phyloP scores from a whole-genome alignment of 2,888 invertebrate genomes.

The Troides aeacus region DNA sequence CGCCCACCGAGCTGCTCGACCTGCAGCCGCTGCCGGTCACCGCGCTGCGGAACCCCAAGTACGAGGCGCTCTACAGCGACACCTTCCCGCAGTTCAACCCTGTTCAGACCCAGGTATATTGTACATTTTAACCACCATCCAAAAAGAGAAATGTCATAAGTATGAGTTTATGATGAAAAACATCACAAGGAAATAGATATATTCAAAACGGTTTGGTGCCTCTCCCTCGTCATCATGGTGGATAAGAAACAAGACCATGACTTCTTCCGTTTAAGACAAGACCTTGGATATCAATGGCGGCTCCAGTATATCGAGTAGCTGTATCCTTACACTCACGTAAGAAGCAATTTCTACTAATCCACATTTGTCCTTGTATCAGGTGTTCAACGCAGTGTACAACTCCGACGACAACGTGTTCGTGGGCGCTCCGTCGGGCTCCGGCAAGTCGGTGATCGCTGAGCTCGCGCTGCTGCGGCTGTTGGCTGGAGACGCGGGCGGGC shows the following conservation, averaged over 20 bases:
- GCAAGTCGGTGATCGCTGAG: slow-evolving; percentile 97
- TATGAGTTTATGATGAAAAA: too few species aligned
- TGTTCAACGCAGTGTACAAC: slow-evolving; percentile 99
- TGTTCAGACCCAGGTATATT: slow-evolving; percentile 92
- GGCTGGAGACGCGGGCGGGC: slow-evolving; percentile 84
- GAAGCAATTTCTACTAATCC: too few species aligned
- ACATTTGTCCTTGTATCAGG: slow-evolving; percentile 70
- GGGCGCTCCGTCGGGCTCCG: slow-evolving; percentile 94
- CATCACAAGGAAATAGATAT: too few species aligned
- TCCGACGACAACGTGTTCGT: slow-evolving; percentile 99
- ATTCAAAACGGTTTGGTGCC: too few species aligned
- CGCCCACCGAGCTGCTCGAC: slow-evolving; percentile 97
- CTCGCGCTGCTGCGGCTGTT: slow-evolving; percentile 95
- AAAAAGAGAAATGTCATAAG: too few species aligned
- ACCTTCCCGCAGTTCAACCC: slow-evolving; percentile 97
- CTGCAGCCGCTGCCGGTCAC: slow-evolving; percentile 97
- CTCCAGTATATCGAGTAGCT: too few species aligned
- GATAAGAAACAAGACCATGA: too few species aligned
- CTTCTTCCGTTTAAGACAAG: too few species aligned
- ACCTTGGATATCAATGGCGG: too few species aligned
- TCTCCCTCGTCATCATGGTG: too few species aligned
- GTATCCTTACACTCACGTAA: too few species aligned
- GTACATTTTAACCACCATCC: too few species aligned
- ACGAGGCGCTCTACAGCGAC: slow-evolving; percentile 91
- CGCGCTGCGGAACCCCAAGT: slow-evolving; percentile 92